Evolutionary conservation across 2,888 invertebrate genomes (phyloP), one percentile per base, ranked within the genome.

Genomic region (Blomia tropicalis): DNA sequence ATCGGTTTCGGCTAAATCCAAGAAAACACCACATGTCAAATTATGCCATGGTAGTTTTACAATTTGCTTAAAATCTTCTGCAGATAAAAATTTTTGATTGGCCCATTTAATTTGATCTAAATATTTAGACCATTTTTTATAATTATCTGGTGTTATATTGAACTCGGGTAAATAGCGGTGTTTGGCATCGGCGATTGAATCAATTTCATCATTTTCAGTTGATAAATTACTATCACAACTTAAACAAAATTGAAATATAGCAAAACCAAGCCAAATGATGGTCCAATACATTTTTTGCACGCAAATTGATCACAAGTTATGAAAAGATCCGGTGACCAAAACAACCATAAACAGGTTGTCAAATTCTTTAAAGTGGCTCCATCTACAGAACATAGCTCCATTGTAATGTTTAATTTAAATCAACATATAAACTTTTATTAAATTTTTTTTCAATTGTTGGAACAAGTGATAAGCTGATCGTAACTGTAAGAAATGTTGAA

Each of bases 151-250:
- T n/a, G 22, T 27, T 14, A 31, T 25, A 25, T 56, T 56, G 36
- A 56, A 56, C 23, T 56, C 56, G 4, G 56, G 56, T 56, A 56
- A 29, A 56, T 56, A 56, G 22, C 29, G 22, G n/a, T 22, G 25
- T 27, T 56, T 56, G 14, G 2, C 51, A 29, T n/a, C n/a, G n/a
- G n/a, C n/a, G n/a, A n/a, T n/a, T n/a, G n/a, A n/a, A n/a, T 4
- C 51, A 51, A 51, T 51, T 41, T 41, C 41, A 41, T 41, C 41
- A 14, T 41, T n/a, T 14, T n/a, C n/a, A n/a, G n/a, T n/a, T n/a
- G n/a, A n/a, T n/a, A n/a, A n/a, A n/a, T n/a, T n/a, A n/a, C n/a
- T n/a, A n/a, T n/a, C n/a, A n/a, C n/a, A n/a, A n/a, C n/a, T n/a
- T n/a, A n/a, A n/a, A n/a, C n/a, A n/a, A n/a, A n/a, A n/a, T 41